These are phyloP conservation scores for Phoxinus dragarum DNA, from an alignment of 2,797 vertebrate species.

Conservation along the genomic window DNA sequence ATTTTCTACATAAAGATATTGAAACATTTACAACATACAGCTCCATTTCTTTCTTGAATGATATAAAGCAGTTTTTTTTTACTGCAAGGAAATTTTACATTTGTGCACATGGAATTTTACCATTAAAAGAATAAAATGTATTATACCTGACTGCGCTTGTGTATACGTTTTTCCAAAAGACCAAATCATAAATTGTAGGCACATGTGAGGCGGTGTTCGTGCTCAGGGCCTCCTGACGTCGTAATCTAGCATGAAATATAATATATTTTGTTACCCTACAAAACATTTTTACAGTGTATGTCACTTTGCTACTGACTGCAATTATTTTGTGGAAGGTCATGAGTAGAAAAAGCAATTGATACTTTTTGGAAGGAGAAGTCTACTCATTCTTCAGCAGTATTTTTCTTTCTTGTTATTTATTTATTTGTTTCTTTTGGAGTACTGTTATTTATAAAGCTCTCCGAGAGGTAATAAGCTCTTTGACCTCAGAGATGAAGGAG, in stretches of 20 bases:
- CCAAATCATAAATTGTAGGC: no score
- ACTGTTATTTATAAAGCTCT: constrained; percentile 54
- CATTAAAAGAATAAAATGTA: no score
- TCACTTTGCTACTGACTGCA: neutral
- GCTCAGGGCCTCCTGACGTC: neutral
- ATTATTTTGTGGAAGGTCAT: constrained; percentile 27
- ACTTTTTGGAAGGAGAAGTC: neutral
- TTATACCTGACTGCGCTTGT: no score
- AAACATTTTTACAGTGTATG: neutral
- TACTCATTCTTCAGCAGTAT: constrained; percentile 27
- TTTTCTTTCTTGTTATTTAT: constrained; percentile 47
- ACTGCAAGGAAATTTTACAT: no score
- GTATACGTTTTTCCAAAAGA: no score
- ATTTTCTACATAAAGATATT: no score
- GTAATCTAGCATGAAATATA: neutral
- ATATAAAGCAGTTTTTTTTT: no score
- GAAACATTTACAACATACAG: no score
- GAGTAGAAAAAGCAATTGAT: constrained; percentile 5
- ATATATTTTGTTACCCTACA: neutral
- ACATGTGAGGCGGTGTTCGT: neutral
- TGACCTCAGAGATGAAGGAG: constrained; percentile 60
- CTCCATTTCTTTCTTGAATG: no score
- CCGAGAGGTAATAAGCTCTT: constrained; percentile 53
- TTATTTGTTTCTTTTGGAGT: constrained; percentile 40
- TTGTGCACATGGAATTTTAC: no score